Base-by-base conservation (phyloP, 2,797 vertebrate genomes). In the Danio jaintianensis region DNA sequence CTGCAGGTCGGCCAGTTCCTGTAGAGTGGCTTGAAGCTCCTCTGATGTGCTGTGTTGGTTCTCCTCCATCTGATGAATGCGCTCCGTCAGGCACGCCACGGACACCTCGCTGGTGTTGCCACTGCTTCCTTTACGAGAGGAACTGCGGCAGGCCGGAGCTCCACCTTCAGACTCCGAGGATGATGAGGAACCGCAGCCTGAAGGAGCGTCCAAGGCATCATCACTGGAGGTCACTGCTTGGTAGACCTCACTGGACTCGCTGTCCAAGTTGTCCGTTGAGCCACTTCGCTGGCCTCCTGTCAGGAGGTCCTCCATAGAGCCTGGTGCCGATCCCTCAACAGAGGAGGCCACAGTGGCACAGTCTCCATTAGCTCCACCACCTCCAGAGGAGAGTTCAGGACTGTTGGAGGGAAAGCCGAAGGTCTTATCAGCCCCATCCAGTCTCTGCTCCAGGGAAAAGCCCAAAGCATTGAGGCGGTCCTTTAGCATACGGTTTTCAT, bases 21-120 rank as follows among this genome's bases (percentile, higher is more conserved):
- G 97, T 22, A 99, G 89, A 0, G 97, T 99, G 62, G 98, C 98
- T 89, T 99, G 97, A 3, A 99, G 96, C 86, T 99, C 98, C 89
- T 99, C 98, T 0, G 97, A 91, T 0, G 97, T 99, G 77, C 97
- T 98, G 88, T 99, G 98, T 38, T 99, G 98, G 86, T 97, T 98
- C 92, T 99, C 98, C 47, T 99, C 98, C 98, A 99, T 98, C 85
- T 99, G 97, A 86, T 99, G 97, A 78, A 99, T 97, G 16, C 97
- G 94, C 84, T 99, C 98, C 0, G 98, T 99, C 87, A 99, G 86
- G 88, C 97, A 97, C 11, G 97, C 97, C 16, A 99, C 96, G 0
- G 96, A 97, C 52, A 97, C 96, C 68, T 98, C 97, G 0, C 96
- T 96, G 6, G 93, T 92, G 0, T 96, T 96, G 63, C 96, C 96